A percentile compares a stretch with the other conserved stretches of the same genome.
Evolutionary conservation across 2,888 invertebrate species (phyloP).

Genomic region (Cosmopolites sordidus): DNA sequence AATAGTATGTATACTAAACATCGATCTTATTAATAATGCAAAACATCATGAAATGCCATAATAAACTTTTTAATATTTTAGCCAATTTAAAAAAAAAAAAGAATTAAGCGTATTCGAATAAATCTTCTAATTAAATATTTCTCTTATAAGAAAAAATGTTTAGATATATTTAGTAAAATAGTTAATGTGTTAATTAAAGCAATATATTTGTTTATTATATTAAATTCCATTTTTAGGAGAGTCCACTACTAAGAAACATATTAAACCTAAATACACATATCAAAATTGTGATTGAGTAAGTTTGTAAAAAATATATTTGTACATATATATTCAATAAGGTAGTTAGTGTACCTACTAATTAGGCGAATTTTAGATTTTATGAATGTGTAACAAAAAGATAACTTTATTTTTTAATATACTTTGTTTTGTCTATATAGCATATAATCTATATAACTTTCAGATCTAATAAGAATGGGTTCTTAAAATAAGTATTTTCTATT

Average conservation of each 20-base stretch:
- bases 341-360: not conserved
- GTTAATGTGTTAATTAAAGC: slow-evolving; percentile 5
- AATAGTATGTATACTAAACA: slow-evolving; percentile 30
- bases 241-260: slow-evolving; percentile 16
- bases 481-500: no score
- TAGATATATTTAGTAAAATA: not conserved
- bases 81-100: not conserved
- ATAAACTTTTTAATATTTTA: not conserved
- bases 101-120: not conserved
- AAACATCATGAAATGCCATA: slow-evolving; percentile 9
- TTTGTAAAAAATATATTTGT: slow-evolving; percentile 4
- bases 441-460: not conserved
- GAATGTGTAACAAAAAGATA: not conserved
- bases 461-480: no score
- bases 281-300: slow-evolving; percentile 34
- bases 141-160: not conserved
- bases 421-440: not conserved
- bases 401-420: not conserved
- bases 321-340: not conserved
- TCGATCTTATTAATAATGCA: slow-evolving; percentile 6
- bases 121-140: not conserved
- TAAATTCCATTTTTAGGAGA: slow-evolving; percentile 6
- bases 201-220: slow-evolving; percentile 10
- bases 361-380: not conserved
- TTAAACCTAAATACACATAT: slow-evolving; percentile 33